Conservation (phyloP, 2,888 invertebrate genomes). For the Perithous albicinctus region DNA sequence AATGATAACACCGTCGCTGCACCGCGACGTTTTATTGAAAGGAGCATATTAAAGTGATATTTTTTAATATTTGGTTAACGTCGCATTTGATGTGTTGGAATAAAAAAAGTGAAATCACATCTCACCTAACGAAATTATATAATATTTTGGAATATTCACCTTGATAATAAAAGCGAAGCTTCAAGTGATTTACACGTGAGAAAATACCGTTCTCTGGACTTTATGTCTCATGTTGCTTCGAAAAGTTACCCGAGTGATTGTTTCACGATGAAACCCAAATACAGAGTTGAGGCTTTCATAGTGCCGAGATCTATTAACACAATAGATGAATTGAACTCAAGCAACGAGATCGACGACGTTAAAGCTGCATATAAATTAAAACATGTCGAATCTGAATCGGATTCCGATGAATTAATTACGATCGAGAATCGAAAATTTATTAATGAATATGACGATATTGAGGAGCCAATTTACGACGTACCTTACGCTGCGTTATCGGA, state of each 20-base stretch:
- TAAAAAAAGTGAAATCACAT: too few species aligned
- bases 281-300: constrained; percentile 78
- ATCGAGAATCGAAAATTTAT: not conserved
- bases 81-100: not conserved
- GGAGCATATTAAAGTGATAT: not conserved
- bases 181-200: not conserved
- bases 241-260: not conserved
- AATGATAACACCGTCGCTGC: constrained; percentile 34
- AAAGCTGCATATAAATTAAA: constrained; percentile 74
- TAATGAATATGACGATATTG: constrained; percentile 39
- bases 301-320: constrained; percentile 70
- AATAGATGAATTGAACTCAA: constrained; percentile 27
- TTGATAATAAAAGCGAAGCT: not conserved
- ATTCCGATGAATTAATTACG: constrained; percentile 49
- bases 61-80: not conserved
- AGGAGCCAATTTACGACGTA: constrained; percentile 72
- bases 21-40: not conserved
- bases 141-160: too few species aligned
- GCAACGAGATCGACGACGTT: constrained; percentile 72
- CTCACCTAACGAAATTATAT: too few species aligned
- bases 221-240: not conserved
- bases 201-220: constrained; percentile 1
- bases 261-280: constrained; percentile 68
- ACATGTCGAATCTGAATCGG: constrained; percentile 43
- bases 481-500: constrained; percentile 43